phyloP scores from a whole-genome alignment of 2,888 invertebrate species.

The Coecobrya sp. region DNA sequence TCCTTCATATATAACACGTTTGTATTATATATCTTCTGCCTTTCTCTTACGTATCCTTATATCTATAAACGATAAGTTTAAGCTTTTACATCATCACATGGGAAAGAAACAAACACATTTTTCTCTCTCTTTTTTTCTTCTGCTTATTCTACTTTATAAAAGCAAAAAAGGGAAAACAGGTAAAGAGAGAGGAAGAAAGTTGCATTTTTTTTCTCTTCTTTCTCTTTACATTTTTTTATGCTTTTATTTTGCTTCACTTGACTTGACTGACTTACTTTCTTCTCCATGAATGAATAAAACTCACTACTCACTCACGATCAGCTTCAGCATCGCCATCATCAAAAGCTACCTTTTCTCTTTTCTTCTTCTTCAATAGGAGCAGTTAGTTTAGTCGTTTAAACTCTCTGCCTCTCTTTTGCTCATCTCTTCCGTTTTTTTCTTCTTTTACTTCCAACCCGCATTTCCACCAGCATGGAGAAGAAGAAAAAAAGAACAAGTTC shows the following conservation, averaged over 20 bases:
- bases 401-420: background rate
- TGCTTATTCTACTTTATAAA: background rate
- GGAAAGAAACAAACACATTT: conserved; percentile 16
- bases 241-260: conserved; percentile 67
- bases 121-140: background rate
- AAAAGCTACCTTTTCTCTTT: conserved; percentile 2
- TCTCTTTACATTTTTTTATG: conserved; percentile 47
- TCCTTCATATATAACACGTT: background rate
- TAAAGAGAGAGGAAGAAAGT: conserved; percentile 10
- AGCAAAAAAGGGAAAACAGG: conserved; percentile 47
- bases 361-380: background rate
- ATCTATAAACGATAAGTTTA: background rate
- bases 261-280: conserved; percentile 71
- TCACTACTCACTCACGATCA: background rate
- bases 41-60: too few species aligned
- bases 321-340: conserved; percentile 10
- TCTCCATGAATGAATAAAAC: conserved; percentile 61
- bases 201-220: conserved; percentile 17
- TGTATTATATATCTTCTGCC: too few species aligned
- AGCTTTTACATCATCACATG: background rate
- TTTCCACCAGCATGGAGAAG: too few species aligned
- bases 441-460: too few species aligned
- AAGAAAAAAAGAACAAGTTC: too few species aligned
- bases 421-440: background rate
- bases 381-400: background rate